Percentiles rank a stretch among this genome's conserved stretches.
These are phyloP conservation scores for Macrophya annulata DNA, from an alignment of 2,888 invertebrate species.

Conservation along the genomic window DNA sequence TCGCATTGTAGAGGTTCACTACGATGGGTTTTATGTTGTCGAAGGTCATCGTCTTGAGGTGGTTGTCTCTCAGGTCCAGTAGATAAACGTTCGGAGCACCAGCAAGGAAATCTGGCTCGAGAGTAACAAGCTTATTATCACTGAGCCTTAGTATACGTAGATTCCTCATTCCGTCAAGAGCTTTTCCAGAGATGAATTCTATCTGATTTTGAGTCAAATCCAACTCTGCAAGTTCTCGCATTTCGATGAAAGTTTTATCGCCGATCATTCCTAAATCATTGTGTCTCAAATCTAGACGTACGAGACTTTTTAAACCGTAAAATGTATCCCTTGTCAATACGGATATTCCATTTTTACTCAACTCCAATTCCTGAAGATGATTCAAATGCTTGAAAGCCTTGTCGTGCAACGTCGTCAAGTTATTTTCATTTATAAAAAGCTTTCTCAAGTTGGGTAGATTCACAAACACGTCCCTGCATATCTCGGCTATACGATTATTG, in stretches of 20 bases:
- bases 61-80: conserved; percentile 89
- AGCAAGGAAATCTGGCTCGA: conserved; percentile 87
- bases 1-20: conserved; percentile 88
- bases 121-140: conserved; percentile 87
- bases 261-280: conserved; percentile 90
- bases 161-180: conserved; percentile 88
- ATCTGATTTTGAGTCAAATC: conserved; percentile 87
- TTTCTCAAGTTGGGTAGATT: conserved; percentile 88
- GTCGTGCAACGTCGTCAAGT: conserved; percentile 91
- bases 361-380: conserved; percentile 89
- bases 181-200: conserved; percentile 88
- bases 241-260: conserved; percentile 89
- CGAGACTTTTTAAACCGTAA: conserved; percentile 88
- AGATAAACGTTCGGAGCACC: conserved; percentile 88
- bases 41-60: conserved; percentile 88
- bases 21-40: conserved; percentile 90
- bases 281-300: conserved; percentile 87
- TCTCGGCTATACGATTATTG: conserved; percentile 89
- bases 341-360: conserved; percentile 89
- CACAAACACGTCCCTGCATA: conserved; percentile 88
- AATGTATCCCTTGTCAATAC: conserved; percentile 90
- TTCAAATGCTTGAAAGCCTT: conserved; percentile 89
- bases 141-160: conserved; percentile 87
- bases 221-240: conserved; percentile 88
- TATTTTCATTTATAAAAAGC: conserved; percentile 92